Evolutionary conservation across 1,140 invertebrate genomes (phyloP).

Genomic region (Mylabris phalerata): DNA sequence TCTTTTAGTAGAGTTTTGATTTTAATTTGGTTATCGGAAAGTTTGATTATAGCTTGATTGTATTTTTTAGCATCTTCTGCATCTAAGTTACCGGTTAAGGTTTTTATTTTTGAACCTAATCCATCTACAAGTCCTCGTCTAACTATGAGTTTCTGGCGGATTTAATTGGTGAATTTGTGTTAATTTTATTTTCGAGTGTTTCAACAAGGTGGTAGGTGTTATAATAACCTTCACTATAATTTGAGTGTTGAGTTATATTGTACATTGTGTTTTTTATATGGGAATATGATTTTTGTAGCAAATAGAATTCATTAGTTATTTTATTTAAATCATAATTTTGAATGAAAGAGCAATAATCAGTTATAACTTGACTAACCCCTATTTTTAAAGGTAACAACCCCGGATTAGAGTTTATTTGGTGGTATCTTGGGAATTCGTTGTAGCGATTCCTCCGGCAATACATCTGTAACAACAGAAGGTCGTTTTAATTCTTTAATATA

Average conservation of each 20-base stretch:
- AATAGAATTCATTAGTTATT: neutral
- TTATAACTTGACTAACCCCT: constrained; percentile 9
- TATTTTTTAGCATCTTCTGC: neutral
- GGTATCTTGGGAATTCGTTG: neutral
- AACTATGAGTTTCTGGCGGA: neutral
- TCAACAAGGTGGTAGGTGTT: neutral
- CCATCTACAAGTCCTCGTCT: constrained; percentile 8
- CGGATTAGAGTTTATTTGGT: constrained; percentile 13
- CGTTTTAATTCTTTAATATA: constrained; percentile 12
- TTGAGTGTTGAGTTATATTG: neutral
- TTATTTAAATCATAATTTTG: constrained; percentile 9
- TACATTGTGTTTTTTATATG: neutral
- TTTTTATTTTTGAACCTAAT: constrained; percentile 9
- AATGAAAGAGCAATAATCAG: constrained; percentile 14
- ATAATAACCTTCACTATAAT: neutral
- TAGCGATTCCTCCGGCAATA: neutral
- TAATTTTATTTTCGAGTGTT: constrained; percentile 3
- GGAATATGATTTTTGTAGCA: neutral
- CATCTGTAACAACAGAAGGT: neutral
- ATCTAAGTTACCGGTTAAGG: neutral
- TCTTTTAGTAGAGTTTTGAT: constrained; percentile 2
- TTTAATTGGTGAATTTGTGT: constrained; percentile 3
- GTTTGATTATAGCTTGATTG: neutral
- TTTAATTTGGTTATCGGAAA: constrained; percentile 6
- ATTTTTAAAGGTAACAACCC: constrained; percentile 20